Conservation (phyloP, 2,797 vertebrate species). For the Furcifer pardalis region DNA sequence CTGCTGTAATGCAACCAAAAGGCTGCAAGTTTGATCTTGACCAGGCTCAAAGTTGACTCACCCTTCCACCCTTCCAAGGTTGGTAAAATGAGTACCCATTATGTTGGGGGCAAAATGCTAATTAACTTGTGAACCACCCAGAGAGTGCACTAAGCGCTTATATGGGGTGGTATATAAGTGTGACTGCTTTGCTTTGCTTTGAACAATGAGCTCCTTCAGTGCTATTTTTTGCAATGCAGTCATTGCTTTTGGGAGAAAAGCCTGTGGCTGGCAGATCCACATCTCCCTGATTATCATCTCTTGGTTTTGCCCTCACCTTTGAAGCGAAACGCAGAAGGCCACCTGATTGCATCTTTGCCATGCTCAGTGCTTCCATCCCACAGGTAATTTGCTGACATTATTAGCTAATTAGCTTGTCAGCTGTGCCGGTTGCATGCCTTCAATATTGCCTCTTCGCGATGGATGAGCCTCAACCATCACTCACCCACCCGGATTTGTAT, state of each 20-base stretch:
- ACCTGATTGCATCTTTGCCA: background rate
- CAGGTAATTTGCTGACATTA: conserved; percentile 22
- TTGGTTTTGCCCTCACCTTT: background rate
- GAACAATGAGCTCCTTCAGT: no score
- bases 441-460: background rate
- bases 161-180: no score
- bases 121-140: no score
- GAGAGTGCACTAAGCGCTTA: no score
- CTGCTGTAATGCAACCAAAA: no score
- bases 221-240: background rate
- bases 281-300: background rate
- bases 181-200: background rate
- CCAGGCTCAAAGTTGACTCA: no score
- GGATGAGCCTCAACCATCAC: no score
- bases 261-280: background rate
- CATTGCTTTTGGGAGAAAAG: background rate
- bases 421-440: background rate
- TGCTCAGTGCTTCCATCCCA: background rate
- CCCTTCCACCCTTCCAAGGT: no score
- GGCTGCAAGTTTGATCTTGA: no score
- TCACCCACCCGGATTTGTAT: background rate
- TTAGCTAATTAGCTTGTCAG: conserved; percentile 23
- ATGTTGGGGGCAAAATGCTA: no score
- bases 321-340: background rate
- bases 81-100: no score